phyloP scores from a whole-genome alignment of 2,113 vertebrate genomes.

The Natator depressus region DNA sequence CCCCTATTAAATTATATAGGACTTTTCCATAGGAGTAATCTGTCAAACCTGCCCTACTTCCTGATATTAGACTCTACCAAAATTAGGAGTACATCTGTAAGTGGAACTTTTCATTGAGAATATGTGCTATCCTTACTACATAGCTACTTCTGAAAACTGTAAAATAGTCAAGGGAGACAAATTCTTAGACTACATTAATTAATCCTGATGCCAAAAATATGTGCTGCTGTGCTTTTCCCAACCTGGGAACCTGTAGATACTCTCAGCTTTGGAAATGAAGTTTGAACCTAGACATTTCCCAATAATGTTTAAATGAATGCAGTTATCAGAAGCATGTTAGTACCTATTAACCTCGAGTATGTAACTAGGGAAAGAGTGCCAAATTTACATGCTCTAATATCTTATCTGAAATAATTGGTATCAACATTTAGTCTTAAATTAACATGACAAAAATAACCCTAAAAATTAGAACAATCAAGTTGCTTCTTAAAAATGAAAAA shows the following conservation, averaged over 20 bases:
- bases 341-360: conserved; percentile 10
- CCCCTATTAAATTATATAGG: background rate
- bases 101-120: background rate
- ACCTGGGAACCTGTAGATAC: background rate
- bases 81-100: background rate
- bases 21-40: background rate
- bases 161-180: background rate
- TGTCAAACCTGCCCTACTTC: background rate
- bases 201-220: background rate
- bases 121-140: background rate
- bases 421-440: conserved; percentile 55
- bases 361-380: conserved; percentile 21
- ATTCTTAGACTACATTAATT: background rate
- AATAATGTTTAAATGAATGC: conserved; percentile 30
- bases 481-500: conserved; percentile 37
- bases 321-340: background rate
- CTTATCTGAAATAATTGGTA: conserved; percentile 50
- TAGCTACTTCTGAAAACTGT: background rate
- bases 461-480: conserved; percentile 59
- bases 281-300: background rate
- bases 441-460: conserved; percentile 53
- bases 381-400: conserved; percentile 57
- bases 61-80: background rate
- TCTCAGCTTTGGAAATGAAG: background rate
- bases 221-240: background rate